Conservation (phyloP, 2,888 invertebrate genomes). For the Cyclophora punctaria region DNA sequence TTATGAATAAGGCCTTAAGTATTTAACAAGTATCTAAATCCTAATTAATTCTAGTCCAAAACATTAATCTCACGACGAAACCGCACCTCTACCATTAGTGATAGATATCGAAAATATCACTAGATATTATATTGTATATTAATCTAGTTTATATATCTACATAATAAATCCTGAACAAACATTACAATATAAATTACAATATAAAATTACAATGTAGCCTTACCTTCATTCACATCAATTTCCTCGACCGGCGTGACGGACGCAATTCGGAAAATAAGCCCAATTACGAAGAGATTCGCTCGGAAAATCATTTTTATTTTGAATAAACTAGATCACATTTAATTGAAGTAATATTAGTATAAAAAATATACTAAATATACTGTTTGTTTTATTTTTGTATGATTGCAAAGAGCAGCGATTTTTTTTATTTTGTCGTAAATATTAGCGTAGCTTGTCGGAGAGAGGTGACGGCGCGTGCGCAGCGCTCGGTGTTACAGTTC, state of each 20-base stretch:
- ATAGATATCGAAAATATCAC: too few relatives aligned
- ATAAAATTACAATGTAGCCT: conserved; percentile 1
- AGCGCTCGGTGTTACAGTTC: neutral
- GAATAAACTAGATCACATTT: conserved; percentile 16
- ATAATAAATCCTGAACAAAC: neutral
- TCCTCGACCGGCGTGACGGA: conserved; percentile 56
- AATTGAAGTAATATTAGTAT: neutral
- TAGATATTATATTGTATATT: too few relatives aligned
- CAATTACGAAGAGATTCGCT: conserved; percentile 44
- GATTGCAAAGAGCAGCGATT: too few relatives aligned
- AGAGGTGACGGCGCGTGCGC: neutral
- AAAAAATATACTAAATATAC: conserved; percentile 1
- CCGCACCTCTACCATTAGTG: too few relatives aligned
- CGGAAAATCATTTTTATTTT: conserved; percentile 36
- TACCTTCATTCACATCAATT: conserved; percentile 60
- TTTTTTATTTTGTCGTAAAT: neutral
- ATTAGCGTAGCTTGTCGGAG: neutral
- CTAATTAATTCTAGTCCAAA: too few relatives aligned
- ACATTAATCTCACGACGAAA: too few relatives aligned
- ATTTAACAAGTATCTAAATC: too few relatives aligned
- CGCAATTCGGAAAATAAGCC: conserved; percentile 51
- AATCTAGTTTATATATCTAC: too few relatives aligned
- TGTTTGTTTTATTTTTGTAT: neutral
- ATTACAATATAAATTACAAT: too few relatives aligned
- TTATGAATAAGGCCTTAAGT: too few relatives aligned